Percentiles rank a stretch among this genome's conserved stretches.
Evolutionary conservation across 2,113 vertebrate species (phyloP).

Genomic region (Lepidothrix coronata): DNA sequence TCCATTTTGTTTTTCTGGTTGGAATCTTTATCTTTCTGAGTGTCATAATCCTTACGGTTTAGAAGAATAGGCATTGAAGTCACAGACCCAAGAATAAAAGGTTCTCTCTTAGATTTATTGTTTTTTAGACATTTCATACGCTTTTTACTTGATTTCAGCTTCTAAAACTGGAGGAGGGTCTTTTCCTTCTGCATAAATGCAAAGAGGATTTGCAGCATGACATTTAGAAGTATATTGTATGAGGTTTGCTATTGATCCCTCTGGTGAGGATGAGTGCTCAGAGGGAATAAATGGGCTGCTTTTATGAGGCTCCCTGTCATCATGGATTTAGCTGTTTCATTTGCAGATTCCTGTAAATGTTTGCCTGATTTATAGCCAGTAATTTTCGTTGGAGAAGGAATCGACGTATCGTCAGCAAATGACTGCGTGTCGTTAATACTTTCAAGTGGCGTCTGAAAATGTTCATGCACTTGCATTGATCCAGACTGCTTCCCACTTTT

Average conservation of each 20-base stretch:
- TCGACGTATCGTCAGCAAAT: slow-evolving; percentile 70
- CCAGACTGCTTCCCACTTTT: slow-evolving; percentile 27
- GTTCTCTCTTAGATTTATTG: not conserved
- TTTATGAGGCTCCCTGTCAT: slow-evolving; percentile 85
- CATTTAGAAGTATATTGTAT: slow-evolving; percentile 78
- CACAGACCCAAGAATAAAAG: not conserved
- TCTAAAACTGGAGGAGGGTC: slow-evolving; percentile 44
- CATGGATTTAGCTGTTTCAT: slow-evolving; percentile 86
- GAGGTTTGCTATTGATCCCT: slow-evolving; percentile 80
- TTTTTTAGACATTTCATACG: slow-evolving; percentile 31
- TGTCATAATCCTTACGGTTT: not conserved
- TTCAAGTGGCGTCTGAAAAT: slow-evolving; percentile 74
- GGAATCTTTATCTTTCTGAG: not conserved
- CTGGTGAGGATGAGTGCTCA: slow-evolving; percentile 73
- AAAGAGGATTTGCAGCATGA: slow-evolving; percentile 71
- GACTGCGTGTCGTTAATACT: slow-evolving; percentile 76
- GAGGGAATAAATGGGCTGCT: slow-evolving; percentile 75
- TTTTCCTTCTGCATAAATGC: slow-evolving; percentile 68
- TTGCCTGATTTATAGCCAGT: slow-evolving; percentile 84
- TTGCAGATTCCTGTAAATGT: slow-evolving; percentile 85
- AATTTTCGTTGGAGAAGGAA: slow-evolving; percentile 75
- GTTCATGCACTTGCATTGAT: slow-evolving; percentile 78
- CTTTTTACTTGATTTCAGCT: slow-evolving; percentile 33
- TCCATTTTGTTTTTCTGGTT: not conserved
- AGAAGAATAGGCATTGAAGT: not conserved